phyloP scores from a whole-genome alignment of 2,888 invertebrate genomes.

The Diadromus collaris region DNA sequence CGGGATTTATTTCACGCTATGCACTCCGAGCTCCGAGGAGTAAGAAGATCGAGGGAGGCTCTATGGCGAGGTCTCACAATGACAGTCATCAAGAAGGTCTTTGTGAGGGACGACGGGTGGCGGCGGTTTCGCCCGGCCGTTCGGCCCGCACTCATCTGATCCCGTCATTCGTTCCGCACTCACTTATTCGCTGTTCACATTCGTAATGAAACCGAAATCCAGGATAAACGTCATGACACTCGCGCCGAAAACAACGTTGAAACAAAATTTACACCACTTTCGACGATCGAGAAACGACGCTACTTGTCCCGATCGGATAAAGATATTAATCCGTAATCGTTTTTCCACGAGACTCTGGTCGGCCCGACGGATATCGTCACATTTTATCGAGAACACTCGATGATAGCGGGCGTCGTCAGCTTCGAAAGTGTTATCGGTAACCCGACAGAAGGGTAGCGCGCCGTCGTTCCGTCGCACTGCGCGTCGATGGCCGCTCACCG shows the following conservation, averaged over 20 bases:
- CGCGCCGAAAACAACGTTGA: slow-evolving; percentile 55
- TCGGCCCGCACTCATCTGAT: slow-evolving; percentile 71
- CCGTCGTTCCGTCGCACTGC: slow-evolving; percentile 43
- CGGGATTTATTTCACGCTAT: slow-evolving; percentile 47
- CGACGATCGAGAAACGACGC: background rate
- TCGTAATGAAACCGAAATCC: slow-evolving; percentile 60
- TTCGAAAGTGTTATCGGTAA: background rate
- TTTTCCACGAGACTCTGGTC: slow-evolving; percentile 14
- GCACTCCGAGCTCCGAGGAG: slow-evolving; percentile 2
- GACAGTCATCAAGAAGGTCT: slow-evolving; percentile 75
- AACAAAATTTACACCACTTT: background rate
- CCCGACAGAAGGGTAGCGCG: background rate
- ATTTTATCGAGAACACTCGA: background rate
- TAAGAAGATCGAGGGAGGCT: slow-evolving; percentile 27
- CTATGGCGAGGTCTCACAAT: slow-evolving; percentile 73
- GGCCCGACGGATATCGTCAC: slow-evolving; percentile 8
- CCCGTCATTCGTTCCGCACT: slow-evolving; percentile 61
- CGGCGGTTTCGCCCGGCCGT: slow-evolving; percentile 71
- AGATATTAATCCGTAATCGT: slow-evolving; percentile 26
- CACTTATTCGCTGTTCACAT: slow-evolving; percentile 36
- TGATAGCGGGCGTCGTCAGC: slow-evolving; percentile 39
- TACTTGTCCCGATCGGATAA: background rate
- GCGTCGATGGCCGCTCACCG: slow-evolving; percentile 9
- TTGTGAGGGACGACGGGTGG: slow-evolving; percentile 76
- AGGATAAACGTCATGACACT: slow-evolving; percentile 63